Conservation (phyloP, 2,113 vertebrate genomes). For the Barnardius zonarius region DNA sequence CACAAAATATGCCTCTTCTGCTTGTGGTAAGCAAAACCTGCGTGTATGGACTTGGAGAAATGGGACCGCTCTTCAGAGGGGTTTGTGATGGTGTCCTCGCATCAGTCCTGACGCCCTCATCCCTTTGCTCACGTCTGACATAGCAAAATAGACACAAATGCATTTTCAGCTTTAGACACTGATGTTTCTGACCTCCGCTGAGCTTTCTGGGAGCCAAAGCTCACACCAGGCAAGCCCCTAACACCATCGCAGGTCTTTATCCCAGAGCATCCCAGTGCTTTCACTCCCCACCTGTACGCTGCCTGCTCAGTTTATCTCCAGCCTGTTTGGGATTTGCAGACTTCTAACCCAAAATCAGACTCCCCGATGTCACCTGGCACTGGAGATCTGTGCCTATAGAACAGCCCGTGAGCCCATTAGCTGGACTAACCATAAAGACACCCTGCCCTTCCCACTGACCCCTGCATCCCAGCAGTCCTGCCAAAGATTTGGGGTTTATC, state of each 20-base stretch:
- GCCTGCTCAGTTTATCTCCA: rapidly evolving
- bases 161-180: background rate
- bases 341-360: background rate
- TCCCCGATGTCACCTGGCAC: background rate
- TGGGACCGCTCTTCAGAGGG: background rate
- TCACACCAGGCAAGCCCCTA: background rate
- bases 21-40: background rate
- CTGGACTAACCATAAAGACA: background rate
- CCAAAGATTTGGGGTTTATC: background rate
- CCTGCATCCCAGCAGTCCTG: background rate
- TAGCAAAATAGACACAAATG: background rate
- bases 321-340: background rate
- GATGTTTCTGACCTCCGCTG: background rate
- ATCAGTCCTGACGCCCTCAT: background rate
- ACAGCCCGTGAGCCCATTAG: background rate
- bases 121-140: background rate
- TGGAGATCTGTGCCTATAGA: background rate
- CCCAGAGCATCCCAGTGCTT: background rate
- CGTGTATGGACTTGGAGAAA: background rate
- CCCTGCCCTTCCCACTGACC: background rate
- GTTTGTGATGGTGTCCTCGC: background rate
- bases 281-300: rapidly evolving
- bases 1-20: background rate
- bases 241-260: background rate
- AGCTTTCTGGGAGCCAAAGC: background rate